Evolutionary conservation across 2,888 invertebrate genomes (phyloP).

Genomic region (Rhabditoides inermis): DNA sequence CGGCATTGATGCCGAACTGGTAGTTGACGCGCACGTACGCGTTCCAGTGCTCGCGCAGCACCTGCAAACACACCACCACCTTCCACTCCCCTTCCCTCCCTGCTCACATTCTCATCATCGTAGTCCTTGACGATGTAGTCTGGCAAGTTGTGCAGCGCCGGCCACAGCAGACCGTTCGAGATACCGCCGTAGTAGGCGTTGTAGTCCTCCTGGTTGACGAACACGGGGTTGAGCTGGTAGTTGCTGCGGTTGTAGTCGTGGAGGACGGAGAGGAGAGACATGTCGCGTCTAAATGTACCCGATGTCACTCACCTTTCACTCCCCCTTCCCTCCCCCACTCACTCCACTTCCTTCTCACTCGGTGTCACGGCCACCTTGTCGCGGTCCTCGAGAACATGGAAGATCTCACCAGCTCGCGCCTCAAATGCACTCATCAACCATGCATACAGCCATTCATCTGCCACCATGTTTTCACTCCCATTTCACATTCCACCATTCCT

Average conservation of each 20-base stretch:
- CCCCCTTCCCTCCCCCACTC: conserved; percentile 2
- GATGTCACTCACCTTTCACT: not conserved
- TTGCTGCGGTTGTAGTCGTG: conserved; percentile 40
- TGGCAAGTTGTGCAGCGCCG: conserved; percentile 41
- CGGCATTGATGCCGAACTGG: conserved; percentile 43
- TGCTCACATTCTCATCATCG: conserved; percentile 22
- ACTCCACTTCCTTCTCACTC: conserved; percentile 32
- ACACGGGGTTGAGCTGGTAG: conserved; percentile 44
- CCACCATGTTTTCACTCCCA: too few species aligned
- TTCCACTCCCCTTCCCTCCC: not conserved
- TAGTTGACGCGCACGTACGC: conserved; percentile 45
- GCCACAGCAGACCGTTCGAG: conserved; percentile 45
- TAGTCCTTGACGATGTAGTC: conserved; percentile 43
- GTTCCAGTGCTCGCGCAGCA: conserved; percentile 40
- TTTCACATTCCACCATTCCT: too few species aligned
- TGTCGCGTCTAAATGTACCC: conserved; percentile 31
- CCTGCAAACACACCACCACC: not conserved
- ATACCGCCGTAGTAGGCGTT: conserved; percentile 45
- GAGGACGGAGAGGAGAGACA: conserved; percentile 39
- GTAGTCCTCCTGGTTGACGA: conserved; percentile 42
- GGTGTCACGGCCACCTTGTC: conserved; percentile 28
- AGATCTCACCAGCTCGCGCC: conserved; percentile 40
- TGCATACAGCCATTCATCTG: too few species aligned
- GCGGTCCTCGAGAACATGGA: conserved; percentile 37
- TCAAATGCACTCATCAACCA: too few species aligned